These are phyloP conservation scores for Sinocyclocheilus anophthalmus DNA, from an alignment of 2,113 vertebrate species.

Conservation along the genomic window DNA sequence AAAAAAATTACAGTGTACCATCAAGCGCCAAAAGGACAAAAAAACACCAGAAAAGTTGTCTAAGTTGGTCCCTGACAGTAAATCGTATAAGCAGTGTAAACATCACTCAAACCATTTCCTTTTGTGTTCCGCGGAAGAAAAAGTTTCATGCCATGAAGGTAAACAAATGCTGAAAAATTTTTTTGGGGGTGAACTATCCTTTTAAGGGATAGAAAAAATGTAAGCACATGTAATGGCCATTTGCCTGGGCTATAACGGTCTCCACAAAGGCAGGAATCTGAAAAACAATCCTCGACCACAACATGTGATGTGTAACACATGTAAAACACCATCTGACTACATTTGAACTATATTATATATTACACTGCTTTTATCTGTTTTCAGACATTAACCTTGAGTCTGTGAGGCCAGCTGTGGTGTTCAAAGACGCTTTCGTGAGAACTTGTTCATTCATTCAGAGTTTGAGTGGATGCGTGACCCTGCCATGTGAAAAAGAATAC, in stretches of 20 bases:
- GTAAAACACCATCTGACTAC: constrained; percentile 5
- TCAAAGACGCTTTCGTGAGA: not conserved
- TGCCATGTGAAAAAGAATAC: not conserved
- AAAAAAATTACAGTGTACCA: too few species aligned
- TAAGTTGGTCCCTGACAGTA: not conserved
- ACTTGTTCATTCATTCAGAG: not conserved
- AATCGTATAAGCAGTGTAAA: not conserved
- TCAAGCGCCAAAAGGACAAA: not conserved
- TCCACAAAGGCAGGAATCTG: not conserved
- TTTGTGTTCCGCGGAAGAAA: not conserved
- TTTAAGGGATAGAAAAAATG: constrained; percentile 8
- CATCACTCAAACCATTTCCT: not conserved
- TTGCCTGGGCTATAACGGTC: constrained; percentile 10
- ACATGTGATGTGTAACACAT: constrained; percentile 10
- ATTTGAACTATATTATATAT: not conserved
- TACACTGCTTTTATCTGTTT: not conserved
- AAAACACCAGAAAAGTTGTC: not conserved
- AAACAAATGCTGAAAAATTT: not conserved
- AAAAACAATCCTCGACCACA: constrained; percentile 15
- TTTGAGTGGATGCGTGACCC: not conserved
- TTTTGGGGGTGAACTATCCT: not conserved
- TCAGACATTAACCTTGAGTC: not conserved
- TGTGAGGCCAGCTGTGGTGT: not conserved
- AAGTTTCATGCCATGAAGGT: not conserved
- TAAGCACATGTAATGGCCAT: not conserved